phyloP scores from a whole-genome alignment of 2,797 vertebrate genomes.

The Echeneis naucrates region DNA sequence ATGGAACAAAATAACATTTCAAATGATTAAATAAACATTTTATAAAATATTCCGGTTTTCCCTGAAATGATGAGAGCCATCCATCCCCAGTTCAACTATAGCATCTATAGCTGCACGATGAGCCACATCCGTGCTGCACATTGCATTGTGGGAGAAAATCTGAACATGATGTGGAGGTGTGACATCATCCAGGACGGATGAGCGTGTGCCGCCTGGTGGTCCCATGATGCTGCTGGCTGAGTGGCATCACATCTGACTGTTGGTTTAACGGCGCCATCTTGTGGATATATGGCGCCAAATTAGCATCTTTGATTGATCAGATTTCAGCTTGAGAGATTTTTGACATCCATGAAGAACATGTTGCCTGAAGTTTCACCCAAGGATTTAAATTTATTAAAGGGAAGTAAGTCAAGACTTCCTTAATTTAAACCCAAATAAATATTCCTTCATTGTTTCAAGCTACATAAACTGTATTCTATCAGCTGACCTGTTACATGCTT shows the following conservation, averaged over 20 bases:
- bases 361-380: too few species aligned
- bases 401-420: too few species aligned
- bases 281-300: background rate
- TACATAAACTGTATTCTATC: background rate
- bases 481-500: background rate
- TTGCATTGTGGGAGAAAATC: conserved; percentile 4
- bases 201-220: conserved; percentile 54
- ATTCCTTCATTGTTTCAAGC: too few species aligned
- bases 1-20: background rate
- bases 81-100: too few species aligned
- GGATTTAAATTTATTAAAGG: too few species aligned
- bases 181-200: conserved; percentile 21
- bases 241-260: fast-evolving
- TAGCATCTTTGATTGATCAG: background rate
- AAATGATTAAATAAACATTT: background rate
- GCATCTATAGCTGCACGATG: too few species aligned
- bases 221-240: fast-evolving
- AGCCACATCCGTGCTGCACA: background rate
- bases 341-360: too few species aligned
- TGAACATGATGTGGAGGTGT: conserved; percentile 31
- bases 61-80: background rate
- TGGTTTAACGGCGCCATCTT: background rate
- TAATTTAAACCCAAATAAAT: background rate
- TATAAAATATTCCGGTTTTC: background rate
- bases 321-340: background rate